Evolutionary conservation across 23 tunicate species (phyloP), one percentile per base, ranked within the genome.

Genomic region (Halocynthia roretzi): DNA sequence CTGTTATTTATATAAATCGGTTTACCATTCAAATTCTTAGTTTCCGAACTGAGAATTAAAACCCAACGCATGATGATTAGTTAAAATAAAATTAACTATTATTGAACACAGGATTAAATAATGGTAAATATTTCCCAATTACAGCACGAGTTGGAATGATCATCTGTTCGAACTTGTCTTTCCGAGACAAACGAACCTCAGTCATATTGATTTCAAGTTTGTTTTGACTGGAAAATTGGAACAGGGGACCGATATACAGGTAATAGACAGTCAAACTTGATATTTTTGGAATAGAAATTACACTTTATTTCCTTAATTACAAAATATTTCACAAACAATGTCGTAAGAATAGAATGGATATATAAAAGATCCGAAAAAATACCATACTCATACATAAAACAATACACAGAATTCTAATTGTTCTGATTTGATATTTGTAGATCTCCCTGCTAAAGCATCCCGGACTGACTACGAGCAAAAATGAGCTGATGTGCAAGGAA

Each of bases 121-220:
- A 14, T 0, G 1, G 17, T 14, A 14, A 4, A 14, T 58, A 14
- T 58, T n/a, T 58, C n/a, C 5, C n/a, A 14, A 1, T 65, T 65
- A 20, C 17, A 65, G 70, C 23, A 40, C 23, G 2, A 65, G 70
- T 65, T 65, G 70, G 70, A 65, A 48, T 65, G 70, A 65, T 9
- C 70, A 65, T 65, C 70, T 74, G 8, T 52, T 74, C 10, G 78
- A 74, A 53, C 18, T 74, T 11, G 49, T 74, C 62, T 55, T 74
- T 19, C 78, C 62, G 14, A 52, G 62, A 20, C 62, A 23, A 54
- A 56, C 78, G 40, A 74, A 74, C 40, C 18, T 74, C 1, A 74
- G 78, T 54, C 81, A 77, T 50, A 63, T 77, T 62, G 81, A 77
- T 48, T 44, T 74, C 8, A 53, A 74, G 50, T 74, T 74, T 74